phyloP scores from a whole-genome alignment of 2,888 invertebrate species.

The Psylliodes chrysocephalus region DNA sequence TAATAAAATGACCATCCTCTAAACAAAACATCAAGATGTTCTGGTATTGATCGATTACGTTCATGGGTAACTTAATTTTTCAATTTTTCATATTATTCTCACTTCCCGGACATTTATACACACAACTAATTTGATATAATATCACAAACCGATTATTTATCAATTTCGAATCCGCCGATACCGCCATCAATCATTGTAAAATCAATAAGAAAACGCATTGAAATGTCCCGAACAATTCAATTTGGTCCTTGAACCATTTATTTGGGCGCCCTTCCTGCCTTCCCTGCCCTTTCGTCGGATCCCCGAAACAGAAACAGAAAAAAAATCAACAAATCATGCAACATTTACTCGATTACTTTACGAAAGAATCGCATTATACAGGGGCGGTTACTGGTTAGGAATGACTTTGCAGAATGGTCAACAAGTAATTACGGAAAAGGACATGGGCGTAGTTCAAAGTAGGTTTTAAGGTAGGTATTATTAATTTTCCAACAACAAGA shows the following conservation, averaged over 20 bases:
- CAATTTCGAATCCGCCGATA: neutral
- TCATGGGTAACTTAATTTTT: neutral
- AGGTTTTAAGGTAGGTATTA: too few relatives aligned
- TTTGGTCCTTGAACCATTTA: slow-evolving; percentile 25
- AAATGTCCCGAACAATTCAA: slow-evolving; percentile 33
- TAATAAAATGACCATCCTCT: too few relatives aligned
- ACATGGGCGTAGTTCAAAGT: slow-evolving; percentile 10
- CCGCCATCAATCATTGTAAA: slow-evolving; percentile 23
- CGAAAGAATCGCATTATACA: slow-evolving; percentile 43
- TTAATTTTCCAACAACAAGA: too few relatives aligned
- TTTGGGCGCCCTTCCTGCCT: slow-evolving; percentile 8
- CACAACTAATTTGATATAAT: neutral
- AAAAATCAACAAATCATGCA: slow-evolving; percentile 47
- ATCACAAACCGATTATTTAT: neutral
- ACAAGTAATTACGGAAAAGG: slow-evolving; percentile 17
- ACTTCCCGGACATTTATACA: neutral
- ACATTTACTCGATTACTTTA: slow-evolving; percentile 43
- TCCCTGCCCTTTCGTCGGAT: slow-evolving; percentile 15
- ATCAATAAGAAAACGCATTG: slow-evolving; percentile 29
- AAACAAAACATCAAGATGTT: too few relatives aligned
- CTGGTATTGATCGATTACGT: too few relatives aligned
- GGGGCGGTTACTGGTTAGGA: slow-evolving; percentile 32
- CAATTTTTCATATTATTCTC: neutral
- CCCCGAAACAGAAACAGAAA: slow-evolving; percentile 7
- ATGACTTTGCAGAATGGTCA: slow-evolving; percentile 38